Evolutionary conservation across 2,888 invertebrate genomes (phyloP).

Genomic region (Chironomus tentans): DNA sequence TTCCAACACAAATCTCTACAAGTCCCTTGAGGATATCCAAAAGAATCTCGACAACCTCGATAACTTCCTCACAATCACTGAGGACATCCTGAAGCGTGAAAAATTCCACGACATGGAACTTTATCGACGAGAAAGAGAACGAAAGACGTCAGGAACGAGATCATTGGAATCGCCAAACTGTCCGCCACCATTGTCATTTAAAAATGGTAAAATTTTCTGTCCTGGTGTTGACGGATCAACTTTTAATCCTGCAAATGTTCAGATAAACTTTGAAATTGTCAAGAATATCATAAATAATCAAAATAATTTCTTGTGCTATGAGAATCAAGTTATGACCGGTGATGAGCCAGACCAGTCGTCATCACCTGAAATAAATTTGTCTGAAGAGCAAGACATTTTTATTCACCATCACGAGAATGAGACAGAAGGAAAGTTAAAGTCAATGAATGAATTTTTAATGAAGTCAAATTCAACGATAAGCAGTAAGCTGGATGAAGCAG

Average conservation of each 20-base stretch:
- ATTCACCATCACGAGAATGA: not conserved
- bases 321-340: not conserved
- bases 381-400: conserved; percentile 16
- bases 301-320: conserved; percentile 32
- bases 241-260: conserved; percentile 37
- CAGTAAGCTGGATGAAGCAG: not conserved
- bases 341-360: not conserved
- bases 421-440: conserved; percentile 1
- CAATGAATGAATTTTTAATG: not conserved
- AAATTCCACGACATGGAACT: conserved; percentile 35
- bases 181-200: conserved; percentile 35
- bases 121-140: conserved; percentile 31
- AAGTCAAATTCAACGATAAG: conserved; percentile 3
- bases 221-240: conserved; percentile 37
- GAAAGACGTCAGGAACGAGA: conserved; percentile 31
- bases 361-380: not conserved
- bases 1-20: conserved; percentile 9
- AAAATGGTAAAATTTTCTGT: conserved; percentile 42
- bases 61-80: conserved; percentile 40
- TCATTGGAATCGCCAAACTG: conserved; percentile 32
- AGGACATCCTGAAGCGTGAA: conserved; percentile 38
- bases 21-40: conserved; percentile 39
- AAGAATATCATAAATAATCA: conserved; percentile 40
- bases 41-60: conserved; percentile 42
- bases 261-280: conserved; percentile 41